Percentiles rank a stretch among this genome's conserved stretches.
Conservation (phyloP, 2,888 invertebrate species). For the Zele albiditarsus region DNA sequence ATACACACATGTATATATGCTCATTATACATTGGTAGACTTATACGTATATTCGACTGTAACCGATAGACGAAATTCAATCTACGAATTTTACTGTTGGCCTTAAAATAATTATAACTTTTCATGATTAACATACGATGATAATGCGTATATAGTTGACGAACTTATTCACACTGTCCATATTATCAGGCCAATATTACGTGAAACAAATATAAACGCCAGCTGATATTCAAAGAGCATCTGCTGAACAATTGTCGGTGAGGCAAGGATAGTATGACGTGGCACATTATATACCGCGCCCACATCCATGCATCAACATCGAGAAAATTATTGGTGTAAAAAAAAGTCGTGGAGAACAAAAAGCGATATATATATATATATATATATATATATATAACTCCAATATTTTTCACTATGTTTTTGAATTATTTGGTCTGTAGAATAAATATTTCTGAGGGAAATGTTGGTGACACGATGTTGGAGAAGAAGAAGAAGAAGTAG, state of each 20-base stretch:
- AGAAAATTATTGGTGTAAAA: slow-evolving; percentile 25
- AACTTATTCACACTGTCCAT: slow-evolving; percentile 61
- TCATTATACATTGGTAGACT: too few relatives aligned
- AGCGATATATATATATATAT: background rate
- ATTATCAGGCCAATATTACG: slow-evolving; percentile 52
- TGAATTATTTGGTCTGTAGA: background rate
- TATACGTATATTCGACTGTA: too few relatives aligned
- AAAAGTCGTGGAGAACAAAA: background rate
- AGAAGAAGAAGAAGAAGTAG: background rate
- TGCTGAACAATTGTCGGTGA: slow-evolving; percentile 56
- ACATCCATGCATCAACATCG: slow-evolving; percentile 47
- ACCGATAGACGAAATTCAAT: too few relatives aligned
- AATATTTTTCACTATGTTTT: background rate
- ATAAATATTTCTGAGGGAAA: background rate
- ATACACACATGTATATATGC: too few relatives aligned
- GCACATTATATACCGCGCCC: slow-evolving; percentile 45
- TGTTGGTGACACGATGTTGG: background rate
- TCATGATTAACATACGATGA: background rate
- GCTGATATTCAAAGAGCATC: slow-evolving; percentile 68
- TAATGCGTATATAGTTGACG: background rate
- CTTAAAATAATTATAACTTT: background rate
- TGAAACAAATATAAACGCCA: slow-evolving; percentile 51
- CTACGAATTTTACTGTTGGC: too few relatives aligned
- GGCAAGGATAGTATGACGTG: slow-evolving; percentile 46
- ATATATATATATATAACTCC: background rate